Conservation (phyloP, 2,888 invertebrate genomes). For the Andricus curvator region DNA sequence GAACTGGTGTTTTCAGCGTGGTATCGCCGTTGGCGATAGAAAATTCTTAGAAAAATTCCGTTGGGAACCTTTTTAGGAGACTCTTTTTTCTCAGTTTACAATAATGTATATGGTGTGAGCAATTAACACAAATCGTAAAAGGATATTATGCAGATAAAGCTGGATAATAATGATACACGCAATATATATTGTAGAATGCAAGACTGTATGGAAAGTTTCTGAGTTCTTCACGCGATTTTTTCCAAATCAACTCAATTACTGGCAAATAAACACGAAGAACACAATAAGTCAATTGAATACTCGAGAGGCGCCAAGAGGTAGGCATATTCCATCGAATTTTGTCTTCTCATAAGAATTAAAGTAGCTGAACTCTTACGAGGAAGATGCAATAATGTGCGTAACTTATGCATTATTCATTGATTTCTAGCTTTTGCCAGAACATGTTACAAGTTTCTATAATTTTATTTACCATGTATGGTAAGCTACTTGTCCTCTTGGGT, state of each 20-base stretch:
- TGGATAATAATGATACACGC: background rate
- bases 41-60: too few relatives aligned
- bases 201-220: background rate
- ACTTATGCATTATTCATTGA: background rate
- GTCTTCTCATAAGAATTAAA: background rate
- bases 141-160: background rate
- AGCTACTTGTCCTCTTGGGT: background rate
- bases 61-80: too few relatives aligned
- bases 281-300: background rate
- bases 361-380: background rate
- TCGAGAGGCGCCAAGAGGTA: background rate
- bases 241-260: background rate
- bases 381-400: background rate
- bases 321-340: background rate
- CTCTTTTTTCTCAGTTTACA: too few relatives aligned
- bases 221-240: background rate
- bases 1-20: too few relatives aligned
- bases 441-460: background rate
- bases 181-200: background rate
- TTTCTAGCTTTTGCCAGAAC: background rate
- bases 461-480: too few relatives aligned
- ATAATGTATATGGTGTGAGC: too few relatives aligned
- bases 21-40: too few relatives aligned
- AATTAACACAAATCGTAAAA: too few relatives aligned
- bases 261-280: background rate